A percentile compares a stretch with the other conserved stretches of the same genome.
Evolutionary conservation across 2,113 vertebrate species (phyloP).

Genomic region (Notarius lentiginosus): DNA sequence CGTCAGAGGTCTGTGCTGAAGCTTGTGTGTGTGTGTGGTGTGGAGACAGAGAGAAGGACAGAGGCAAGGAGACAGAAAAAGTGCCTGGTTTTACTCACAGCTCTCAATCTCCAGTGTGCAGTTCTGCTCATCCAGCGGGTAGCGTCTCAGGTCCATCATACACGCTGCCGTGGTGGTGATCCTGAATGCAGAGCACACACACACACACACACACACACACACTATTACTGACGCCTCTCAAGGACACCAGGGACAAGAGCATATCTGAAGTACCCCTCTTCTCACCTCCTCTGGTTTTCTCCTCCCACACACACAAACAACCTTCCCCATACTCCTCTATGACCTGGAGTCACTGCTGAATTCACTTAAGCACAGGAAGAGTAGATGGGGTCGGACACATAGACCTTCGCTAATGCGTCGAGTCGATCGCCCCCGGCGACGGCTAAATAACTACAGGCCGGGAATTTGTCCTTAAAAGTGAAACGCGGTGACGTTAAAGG

Average conservation of each 20-base stretch:
- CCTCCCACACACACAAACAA: conserved; percentile 25
- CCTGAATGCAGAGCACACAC: conserved; percentile 70
- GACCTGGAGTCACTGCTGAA: conserved; percentile 37
- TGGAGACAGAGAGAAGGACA: background rate
- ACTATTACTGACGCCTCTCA: conserved; percentile 48
- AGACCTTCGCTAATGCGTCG: conserved; percentile 9
- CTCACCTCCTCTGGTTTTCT: background rate
- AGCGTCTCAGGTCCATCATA: conserved; percentile 96
- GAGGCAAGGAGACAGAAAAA: background rate
- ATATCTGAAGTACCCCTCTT: conserved; percentile 36
- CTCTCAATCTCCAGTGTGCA: conserved; percentile 98
- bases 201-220: conserved; percentile 35
- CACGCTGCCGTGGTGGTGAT: conserved; percentile 97
- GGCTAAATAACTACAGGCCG: conserved; percentile 35
- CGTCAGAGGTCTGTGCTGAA: conserved; percentile 17
- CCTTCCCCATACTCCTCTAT: conserved; percentile 9
- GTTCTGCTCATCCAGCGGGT: conserved; percentile 95
- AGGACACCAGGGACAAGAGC: conserved; percentile 47
- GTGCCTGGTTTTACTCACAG: conserved; percentile 80
- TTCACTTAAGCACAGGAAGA: conserved; percentile 21
- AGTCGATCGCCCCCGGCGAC: conserved; percentile 4
- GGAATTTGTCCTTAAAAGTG: conserved; percentile 34
- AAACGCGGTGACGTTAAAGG: conserved; percentile 12
- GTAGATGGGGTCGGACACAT: conserved; percentile 39
- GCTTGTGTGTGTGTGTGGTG: conserved; percentile 53